Conservation (phyloP, 2,113 vertebrate genomes). For the Trichechus manatus region DNA sequence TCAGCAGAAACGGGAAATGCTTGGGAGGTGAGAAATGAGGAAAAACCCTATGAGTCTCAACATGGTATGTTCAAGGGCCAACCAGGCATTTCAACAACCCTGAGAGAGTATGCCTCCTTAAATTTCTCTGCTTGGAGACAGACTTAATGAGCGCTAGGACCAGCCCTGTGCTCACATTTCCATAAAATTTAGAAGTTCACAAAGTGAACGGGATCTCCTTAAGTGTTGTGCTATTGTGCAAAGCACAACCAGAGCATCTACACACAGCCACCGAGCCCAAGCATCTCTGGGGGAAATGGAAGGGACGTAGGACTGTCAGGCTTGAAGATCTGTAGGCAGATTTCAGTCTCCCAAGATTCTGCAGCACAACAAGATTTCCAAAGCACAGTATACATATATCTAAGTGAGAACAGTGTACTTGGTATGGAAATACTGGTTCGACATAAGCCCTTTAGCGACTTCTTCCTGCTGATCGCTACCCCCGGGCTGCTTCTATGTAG, state of each 20-base stretch:
- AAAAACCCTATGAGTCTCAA: background rate
- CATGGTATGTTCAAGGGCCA: background rate
- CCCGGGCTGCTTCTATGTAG: background rate
- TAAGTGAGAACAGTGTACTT: background rate
- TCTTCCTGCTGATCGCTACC: background rate
- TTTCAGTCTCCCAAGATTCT: background rate
- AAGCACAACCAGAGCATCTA: background rate
- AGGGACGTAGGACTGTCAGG: background rate
- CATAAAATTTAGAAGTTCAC: background rate
- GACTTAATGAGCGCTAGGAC: background rate
- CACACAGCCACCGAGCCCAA: background rate
- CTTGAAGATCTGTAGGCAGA: background rate
- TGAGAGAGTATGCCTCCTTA: background rate
- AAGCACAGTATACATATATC: background rate
- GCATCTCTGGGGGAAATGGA: background rate
- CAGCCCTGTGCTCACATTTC: background rate
- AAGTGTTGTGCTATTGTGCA: no score
- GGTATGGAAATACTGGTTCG: background rate
- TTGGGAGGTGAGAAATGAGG: background rate
- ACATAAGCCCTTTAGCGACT: background rate
- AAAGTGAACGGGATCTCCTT: background rate
- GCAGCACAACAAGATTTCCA: background rate
- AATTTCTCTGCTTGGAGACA: background rate
- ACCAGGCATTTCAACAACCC: background rate
- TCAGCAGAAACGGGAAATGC: background rate